Conservation (phyloP, 2,797 vertebrate species). For the Pipistrellus kuhlii region DNA sequence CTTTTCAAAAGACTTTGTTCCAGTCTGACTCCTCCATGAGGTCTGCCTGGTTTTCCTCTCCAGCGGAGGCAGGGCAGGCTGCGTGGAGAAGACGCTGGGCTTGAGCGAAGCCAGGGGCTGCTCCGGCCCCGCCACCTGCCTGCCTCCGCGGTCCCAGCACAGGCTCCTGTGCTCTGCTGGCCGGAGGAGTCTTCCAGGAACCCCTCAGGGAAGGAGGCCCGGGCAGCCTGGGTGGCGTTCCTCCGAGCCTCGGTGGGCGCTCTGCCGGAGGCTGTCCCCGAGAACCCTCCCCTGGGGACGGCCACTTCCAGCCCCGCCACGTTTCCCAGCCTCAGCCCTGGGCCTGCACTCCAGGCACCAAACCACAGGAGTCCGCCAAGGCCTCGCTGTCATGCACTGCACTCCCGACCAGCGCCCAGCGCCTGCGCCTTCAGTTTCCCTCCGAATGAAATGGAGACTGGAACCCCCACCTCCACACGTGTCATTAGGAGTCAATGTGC, state of each 20-base stretch:
- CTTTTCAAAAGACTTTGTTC: constrained; percentile 11
- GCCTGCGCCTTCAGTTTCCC: neutral
- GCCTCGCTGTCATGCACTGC: rapidly evolving
- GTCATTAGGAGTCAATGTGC: neutral
- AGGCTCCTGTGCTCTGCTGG: neutral
- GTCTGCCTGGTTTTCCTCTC: neutral
- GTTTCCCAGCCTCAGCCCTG: neutral
- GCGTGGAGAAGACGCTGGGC: neutral
- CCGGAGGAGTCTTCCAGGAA: neutral
- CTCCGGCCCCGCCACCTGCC: neutral
- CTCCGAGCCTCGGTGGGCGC: neutral
- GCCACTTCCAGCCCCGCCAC: neutral
- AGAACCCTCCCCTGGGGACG: neutral
- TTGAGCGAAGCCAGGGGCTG: neutral
- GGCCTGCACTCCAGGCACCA: neutral
- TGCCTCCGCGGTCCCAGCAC: neutral
- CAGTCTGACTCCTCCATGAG: neutral
- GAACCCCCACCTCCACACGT: neutral
- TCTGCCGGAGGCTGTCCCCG: neutral
- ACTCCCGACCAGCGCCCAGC: neutral
- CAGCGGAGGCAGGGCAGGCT: neutral
- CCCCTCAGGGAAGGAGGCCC: neutral
- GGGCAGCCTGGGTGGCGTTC: neutral
- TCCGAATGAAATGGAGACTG: neutral
- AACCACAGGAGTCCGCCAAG: neutral